Conservation (phyloP, 2,113 vertebrate genomes). For the Xyliphius kryptos region DNA sequence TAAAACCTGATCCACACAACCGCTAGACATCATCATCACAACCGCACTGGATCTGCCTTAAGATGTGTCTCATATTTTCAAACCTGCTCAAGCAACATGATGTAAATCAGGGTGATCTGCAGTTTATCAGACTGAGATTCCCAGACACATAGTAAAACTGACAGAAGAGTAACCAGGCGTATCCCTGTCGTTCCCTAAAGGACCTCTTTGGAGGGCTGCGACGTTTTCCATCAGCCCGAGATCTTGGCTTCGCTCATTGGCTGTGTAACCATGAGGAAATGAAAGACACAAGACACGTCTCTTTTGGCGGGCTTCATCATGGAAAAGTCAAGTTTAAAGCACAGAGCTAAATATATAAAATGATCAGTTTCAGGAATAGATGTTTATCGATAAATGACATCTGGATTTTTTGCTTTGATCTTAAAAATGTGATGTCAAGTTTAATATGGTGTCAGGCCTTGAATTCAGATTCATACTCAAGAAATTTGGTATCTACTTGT, state of each 20-base stretch:
- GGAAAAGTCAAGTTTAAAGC: slow-evolving; percentile 30
- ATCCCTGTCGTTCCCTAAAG: slow-evolving; percentile 40
- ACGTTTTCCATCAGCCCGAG: slow-evolving; percentile 43
- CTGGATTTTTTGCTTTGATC: no score
- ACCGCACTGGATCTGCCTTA: slow-evolving; percentile 2
- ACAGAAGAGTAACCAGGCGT: slow-evolving; percentile 48
- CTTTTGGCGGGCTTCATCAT: slow-evolving; percentile 42
- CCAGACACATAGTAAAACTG: slow-evolving; percentile 43
- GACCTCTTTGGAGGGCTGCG: slow-evolving; percentile 44
- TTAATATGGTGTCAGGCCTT: no score
- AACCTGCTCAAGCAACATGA: slow-evolving; percentile 4
- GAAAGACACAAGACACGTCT: slow-evolving; percentile 41
- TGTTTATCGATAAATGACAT: slow-evolving; percentile 5
- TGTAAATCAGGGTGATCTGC: neutral
- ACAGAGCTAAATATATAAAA: slow-evolving; percentile 30
- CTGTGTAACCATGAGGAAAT: slow-evolving; percentile 58
- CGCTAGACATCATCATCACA: no score
- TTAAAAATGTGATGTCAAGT: no score
- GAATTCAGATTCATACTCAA: no score
- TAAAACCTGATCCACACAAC: no score
- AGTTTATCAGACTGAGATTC: slow-evolving; percentile 1
- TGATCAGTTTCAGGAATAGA: slow-evolving; percentile 11
- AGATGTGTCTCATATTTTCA: neutral
- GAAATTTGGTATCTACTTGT: no score
- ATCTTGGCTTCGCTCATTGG: slow-evolving; percentile 52